phyloP scores from a whole-genome alignment of 2,797 vertebrate genomes.

The Calcarius lapponicus region DNA sequence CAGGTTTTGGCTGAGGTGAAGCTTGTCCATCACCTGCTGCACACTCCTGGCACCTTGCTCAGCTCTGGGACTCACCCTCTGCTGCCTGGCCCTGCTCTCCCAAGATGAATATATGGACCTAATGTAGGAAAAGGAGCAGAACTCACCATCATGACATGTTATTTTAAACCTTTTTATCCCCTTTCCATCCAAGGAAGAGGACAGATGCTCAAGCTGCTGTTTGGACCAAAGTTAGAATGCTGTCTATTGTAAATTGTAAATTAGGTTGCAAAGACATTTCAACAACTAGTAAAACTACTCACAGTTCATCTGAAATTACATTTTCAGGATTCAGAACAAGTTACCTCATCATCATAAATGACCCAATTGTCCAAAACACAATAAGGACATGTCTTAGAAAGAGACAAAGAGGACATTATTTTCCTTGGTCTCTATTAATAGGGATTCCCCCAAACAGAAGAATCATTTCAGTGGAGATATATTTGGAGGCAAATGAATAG shows the following conservation, averaged over 20 bases:
- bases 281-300: conserved; percentile 31
- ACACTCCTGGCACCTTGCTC: background rate
- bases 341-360: conserved; percentile 64
- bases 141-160: background rate
- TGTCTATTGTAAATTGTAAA: conserved; percentile 7
- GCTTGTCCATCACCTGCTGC: background rate
- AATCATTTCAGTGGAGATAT: conserved; percentile 49
- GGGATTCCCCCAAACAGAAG: conserved; percentile 45
- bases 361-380: conserved; percentile 62
- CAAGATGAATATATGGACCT: background rate
- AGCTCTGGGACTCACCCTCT: background rate
- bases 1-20: background rate
- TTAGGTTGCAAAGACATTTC: conserved; percentile 29
- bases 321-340: conserved; percentile 56
- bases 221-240: background rate
- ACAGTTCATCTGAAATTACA: conserved; percentile 50
- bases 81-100: background rate
- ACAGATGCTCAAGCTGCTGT: conserved; percentile 18
- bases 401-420: conserved; percentile 60
- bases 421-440: conserved; percentile 63
- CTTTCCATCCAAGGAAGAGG: background rate
- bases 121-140: background rate
- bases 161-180: background rate
- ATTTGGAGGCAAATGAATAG: conserved; percentile 42
- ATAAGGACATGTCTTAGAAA: conserved; percentile 46